phyloP scores from a whole-genome alignment of 2,888 invertebrate genomes.

The Notodonta dromedarius region DNA sequence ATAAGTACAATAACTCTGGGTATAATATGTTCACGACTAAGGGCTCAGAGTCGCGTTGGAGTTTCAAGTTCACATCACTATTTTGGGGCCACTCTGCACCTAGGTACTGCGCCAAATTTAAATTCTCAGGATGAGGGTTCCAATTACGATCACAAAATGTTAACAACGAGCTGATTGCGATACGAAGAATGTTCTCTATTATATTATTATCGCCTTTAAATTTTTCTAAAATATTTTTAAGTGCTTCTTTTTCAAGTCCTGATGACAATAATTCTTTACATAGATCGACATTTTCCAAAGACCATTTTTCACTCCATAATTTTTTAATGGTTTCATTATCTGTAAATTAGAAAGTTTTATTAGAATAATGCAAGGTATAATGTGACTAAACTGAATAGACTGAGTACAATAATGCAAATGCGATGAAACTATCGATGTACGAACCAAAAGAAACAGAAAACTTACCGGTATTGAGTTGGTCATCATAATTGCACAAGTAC shows the following conservation, averaged over 20 bases:
- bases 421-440: too few species aligned
- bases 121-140: conserved; percentile 87
- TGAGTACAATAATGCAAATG: conserved; percentile 8
- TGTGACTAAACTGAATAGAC: too few species aligned
- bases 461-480: conserved; percentile 56
- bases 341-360: conserved; percentile 39
- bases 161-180: conserved; percentile 87
- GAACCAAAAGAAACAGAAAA: too few species aligned
- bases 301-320: conserved; percentile 66
- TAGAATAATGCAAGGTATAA: not conserved
- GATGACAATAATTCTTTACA: conserved; percentile 59
- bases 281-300: conserved; percentile 51
- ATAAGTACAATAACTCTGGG: conserved; percentile 78
- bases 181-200: conserved; percentile 72
- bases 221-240: conserved; percentile 52
- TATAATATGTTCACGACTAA: conserved; percentile 86
- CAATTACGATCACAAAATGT: conserved; percentile 93
- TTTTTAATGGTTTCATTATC: conserved; percentile 54
- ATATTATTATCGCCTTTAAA: conserved; percentile 40
- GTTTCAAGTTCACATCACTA: conserved; percentile 63
- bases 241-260: conserved; percentile 50
- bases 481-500: conserved; percentile 72
- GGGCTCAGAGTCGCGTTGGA: conserved; percentile 87
- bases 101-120: conserved; percentile 68
- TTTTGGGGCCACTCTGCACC: conserved; percentile 69